These are phyloP conservation scores for Sycobia sp. DNA, from an alignment of 1,140 invertebrate genomes.

Conservation along the genomic window DNA sequence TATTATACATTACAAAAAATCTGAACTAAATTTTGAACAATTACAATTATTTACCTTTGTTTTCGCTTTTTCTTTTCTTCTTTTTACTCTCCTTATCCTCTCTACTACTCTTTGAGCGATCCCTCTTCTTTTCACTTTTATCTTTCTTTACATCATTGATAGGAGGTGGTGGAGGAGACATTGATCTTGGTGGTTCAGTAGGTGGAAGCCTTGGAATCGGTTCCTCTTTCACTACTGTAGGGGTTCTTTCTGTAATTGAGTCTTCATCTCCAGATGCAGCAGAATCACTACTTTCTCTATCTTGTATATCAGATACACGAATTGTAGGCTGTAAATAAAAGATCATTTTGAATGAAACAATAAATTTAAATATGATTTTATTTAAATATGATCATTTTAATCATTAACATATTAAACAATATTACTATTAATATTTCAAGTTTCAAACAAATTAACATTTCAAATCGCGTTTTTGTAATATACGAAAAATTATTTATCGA, in stretches of 20 bases:
- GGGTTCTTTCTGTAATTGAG: conserved; percentile 40
- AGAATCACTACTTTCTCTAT: conserved; percentile 57
- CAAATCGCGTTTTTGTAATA: too few species aligned
- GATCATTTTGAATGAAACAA: neutral
- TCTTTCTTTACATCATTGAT: conserved; percentile 39
- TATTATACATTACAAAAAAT: too few species aligned
- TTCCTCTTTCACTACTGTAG: conserved; percentile 41
- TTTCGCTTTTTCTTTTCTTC: conserved; percentile 64
- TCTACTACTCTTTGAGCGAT: conserved; percentile 44
- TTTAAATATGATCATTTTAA: too few species aligned
- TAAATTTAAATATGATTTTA: too few species aligned
- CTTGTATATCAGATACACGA: conserved; percentile 47
- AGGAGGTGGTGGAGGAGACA: conserved; percentile 31
- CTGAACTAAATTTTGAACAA: too few species aligned
- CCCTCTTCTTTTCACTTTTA: conserved; percentile 45
- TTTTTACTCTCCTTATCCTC: conserved; percentile 52
- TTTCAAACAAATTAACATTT: too few species aligned
- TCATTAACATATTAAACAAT: too few species aligned
- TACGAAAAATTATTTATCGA: too few species aligned
- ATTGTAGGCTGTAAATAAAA: conserved; percentile 32
- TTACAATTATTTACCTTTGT: conserved; percentile 60
- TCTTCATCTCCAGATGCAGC: conserved; percentile 52
- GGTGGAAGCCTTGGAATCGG: conserved; percentile 29
- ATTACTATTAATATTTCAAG: too few species aligned
- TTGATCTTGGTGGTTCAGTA: conserved; percentile 34